Conservation (phyloP, 2,888 invertebrate species). For the Stomorhina lunata region DNA sequence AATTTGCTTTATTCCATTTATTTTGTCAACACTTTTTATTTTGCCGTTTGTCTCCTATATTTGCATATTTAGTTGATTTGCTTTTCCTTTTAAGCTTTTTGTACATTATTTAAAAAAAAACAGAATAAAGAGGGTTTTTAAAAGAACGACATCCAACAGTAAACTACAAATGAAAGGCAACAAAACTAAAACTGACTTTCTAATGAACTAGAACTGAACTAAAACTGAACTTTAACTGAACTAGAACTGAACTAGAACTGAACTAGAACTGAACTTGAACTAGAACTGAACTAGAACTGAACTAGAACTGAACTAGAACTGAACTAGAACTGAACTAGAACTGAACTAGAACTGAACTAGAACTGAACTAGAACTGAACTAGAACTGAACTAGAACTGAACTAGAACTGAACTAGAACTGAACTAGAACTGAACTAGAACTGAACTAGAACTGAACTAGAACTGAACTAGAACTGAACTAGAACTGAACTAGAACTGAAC, state of each 20-base stretch:
- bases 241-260: background rate
- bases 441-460: background rate
- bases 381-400: background rate
- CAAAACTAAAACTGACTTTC: too few species aligned
- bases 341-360: background rate
- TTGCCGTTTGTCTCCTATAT: background rate
- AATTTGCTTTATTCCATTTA: constrained; percentile 28
- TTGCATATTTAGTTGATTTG: background rate
- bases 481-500: background rate
- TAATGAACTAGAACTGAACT: background rate
- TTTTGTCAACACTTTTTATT: constrained; percentile 4
- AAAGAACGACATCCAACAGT: too few species aligned
- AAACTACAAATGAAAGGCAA: background rate
- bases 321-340: background rate
- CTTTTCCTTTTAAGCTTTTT: background rate
- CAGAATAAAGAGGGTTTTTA: too few species aligned
- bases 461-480: background rate
- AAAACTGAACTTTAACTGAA: background rate
- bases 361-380: background rate
- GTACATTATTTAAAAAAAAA: too few species aligned
- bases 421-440: background rate
- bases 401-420: background rate
- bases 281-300: background rate
- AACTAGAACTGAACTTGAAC: background rate
- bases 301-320: background rate